These are phyloP conservation scores for Odontocerum albicorne DNA, from an alignment of 2,888 invertebrate species.

Conservation along the genomic window DNA sequence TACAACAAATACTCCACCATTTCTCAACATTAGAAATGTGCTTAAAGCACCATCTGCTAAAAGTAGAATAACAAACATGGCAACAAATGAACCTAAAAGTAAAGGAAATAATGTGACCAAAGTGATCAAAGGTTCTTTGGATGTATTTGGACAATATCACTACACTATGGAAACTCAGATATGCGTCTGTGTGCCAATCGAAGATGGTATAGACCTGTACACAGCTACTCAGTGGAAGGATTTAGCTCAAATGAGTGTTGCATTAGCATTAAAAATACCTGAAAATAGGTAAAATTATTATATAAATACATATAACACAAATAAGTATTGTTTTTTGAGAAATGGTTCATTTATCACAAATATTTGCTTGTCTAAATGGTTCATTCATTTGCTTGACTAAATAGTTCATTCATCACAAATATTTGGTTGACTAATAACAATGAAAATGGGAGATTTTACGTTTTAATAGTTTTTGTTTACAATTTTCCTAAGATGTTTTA, in stretches of 20 bases:
- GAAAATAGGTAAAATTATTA: conserved; percentile 58
- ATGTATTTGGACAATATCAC: conserved; percentile 70
- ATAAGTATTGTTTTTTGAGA: too few relatives aligned
- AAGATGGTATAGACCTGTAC: conserved; percentile 68
- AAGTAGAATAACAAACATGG: conserved; percentile 47
- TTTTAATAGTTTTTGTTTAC: too few relatives aligned
- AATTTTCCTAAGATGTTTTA: too few relatives aligned
- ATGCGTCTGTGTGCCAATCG: conserved; percentile 64
- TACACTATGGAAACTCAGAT: conserved; percentile 76
- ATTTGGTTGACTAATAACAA: too few relatives aligned
- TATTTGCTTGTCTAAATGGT: too few relatives aligned
- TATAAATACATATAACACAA: too few relatives aligned
- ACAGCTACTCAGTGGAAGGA: conserved; percentile 68
- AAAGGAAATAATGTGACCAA: conserved; percentile 50
- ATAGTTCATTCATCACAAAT: too few relatives aligned
- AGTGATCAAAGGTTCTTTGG: conserved; percentile 59
- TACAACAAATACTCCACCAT: conserved; percentile 47
- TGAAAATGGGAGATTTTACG: too few relatives aligned
- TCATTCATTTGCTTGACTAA: too few relatives aligned
- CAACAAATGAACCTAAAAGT: conserved; percentile 43
- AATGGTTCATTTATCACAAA: too few relatives aligned
- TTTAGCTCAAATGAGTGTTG: conserved; percentile 57
- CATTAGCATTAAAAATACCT: conserved; percentile 55
- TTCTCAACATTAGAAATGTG: conserved; percentile 54
- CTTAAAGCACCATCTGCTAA: conserved; percentile 49